Evolutionary conservation across 2,888 invertebrate genomes (phyloP).

Genomic region (Tholera decimalis): DNA sequence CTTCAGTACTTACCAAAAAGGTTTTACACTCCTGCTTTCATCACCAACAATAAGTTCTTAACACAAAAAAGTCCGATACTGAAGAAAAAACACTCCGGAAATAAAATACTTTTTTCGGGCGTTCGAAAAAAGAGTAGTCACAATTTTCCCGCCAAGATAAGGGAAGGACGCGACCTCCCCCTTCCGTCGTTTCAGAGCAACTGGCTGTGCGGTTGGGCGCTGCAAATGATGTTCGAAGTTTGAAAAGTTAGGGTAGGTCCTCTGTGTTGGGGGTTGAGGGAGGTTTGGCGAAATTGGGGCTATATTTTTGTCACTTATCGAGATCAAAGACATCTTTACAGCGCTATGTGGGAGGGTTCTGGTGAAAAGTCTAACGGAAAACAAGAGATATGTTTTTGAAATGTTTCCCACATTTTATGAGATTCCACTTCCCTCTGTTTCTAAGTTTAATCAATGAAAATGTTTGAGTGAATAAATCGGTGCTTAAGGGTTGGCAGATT

Average conservation of each 20-base stretch:
- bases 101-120: constrained; percentile 52
- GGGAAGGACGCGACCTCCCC: constrained; percentile 69
- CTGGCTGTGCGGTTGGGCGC: constrained; percentile 74
- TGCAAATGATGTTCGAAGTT: constrained; percentile 81
- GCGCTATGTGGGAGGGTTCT: neutral
- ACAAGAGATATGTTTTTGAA: neutral
- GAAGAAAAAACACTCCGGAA: constrained; percentile 46
- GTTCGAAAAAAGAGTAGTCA: constrained; percentile 73
- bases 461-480: no score
- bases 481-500: no score
- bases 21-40: constrained; percentile 25
- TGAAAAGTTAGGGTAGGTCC: constrained; percentile 72
- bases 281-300: constrained; percentile 9
- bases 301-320: constrained; percentile 17
- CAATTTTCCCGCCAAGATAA: constrained; percentile 75
- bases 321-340: constrained; percentile 17
- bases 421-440: neutral
- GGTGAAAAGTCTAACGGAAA: neutral
- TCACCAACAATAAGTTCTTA: constrained; percentile 31
- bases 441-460: no score
- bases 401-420: neutral
- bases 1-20: constrained; percentile 58
- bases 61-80: constrained; percentile 45
- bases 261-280: constrained; percentile 60
- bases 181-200: constrained; percentile 71